Evolutionary conservation across 2,797 vertebrate species (phyloP), one percentile per base, ranked within the genome.

Genomic region (Syngnathus acus): DNA sequence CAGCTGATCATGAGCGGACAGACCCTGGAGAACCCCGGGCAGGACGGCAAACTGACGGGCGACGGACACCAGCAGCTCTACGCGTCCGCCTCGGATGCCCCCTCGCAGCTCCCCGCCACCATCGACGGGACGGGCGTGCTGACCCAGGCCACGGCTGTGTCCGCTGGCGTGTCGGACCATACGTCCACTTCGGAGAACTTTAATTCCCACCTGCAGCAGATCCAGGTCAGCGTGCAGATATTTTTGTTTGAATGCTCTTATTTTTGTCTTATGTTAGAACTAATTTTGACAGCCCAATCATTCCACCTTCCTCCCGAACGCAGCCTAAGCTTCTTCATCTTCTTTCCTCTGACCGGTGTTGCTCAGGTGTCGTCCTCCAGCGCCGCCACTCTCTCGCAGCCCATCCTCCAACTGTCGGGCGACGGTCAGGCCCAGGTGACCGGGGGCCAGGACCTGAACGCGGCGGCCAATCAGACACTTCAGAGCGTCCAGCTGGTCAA

Each of bases 401-500:
- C 94, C 71, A 91, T 96, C 79, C 92, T 92, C 71, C 94, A 96
- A n/a, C 82, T 91, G 72, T 82, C 85, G 0, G 87, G 85, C 61
- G 89, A 90, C 60, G 86, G 91, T 86, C 93, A 97, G 84, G 89
- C 92, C 70, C 94, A 95, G 84, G 90, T 94, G 85, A 92, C 93
- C 73, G 94, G 93, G 86, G 94, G 93, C 82, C 89, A 88, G 79
- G 88, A 89, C 72, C 86, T 96, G 87, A 86, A 88, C 64, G 91
- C 43, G 43, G 50, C 91, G 64, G 88, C 68, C 7, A 63, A 90
- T 65, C 97, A 98, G 83, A 92, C 93, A 79, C 91, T 98, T 69
- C 97, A 98, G 86, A 98, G 96, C 68, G 94, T 99, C 76, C 97
- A 99, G 83, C 90, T 99, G 87, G 93, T 98, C 85, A 99, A 98